phyloP scores from a whole-genome alignment of 1,140 invertebrate genomes.

The Drosophila subobscura region DNA sequence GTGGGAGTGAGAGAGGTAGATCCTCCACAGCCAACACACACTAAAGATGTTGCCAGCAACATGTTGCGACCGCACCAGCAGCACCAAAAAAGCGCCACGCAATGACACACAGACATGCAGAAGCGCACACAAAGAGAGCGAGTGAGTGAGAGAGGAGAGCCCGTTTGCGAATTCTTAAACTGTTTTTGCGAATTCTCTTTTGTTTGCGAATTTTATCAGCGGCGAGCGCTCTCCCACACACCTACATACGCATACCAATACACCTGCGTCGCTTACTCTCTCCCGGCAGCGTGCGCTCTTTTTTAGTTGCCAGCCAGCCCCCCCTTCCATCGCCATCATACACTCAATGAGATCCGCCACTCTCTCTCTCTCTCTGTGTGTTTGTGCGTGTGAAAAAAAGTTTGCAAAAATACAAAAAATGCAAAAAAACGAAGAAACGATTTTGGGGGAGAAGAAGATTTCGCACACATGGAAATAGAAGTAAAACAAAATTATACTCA shows the following conservation, averaged over 20 bases:
- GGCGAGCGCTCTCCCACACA: constrained; percentile 28
- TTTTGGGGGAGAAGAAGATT: constrained; percentile 7
- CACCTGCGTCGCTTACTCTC: constrained; percentile 22
- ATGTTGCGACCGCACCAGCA: constrained; percentile 2
- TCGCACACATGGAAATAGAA: no score
- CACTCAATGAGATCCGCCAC: constrained; percentile 9
- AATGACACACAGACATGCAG: constrained; percentile 7
- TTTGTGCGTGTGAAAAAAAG: constrained; percentile 24
- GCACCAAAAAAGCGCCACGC: constrained; percentile 35
- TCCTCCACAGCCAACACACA: constrained; percentile 15
- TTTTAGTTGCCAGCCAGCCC: no score
- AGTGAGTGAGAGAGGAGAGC: neutral
- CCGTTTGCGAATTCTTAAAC: no score
- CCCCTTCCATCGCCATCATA: no score
- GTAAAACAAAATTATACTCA: no score
- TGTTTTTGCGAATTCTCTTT: constrained; percentile 45
- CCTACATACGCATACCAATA: constrained; percentile 37
- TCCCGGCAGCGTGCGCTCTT: neutral
- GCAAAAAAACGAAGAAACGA: constrained; percentile 38
- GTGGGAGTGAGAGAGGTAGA: constrained; percentile 21
- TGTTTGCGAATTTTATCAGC: constrained; percentile 45
- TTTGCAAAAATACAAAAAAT: constrained; percentile 34
- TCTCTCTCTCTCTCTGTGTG: constrained; percentile 6
- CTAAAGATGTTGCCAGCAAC: constrained; percentile 38
- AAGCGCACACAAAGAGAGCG: neutral